Conservation (phyloP, 2,113 vertebrate genomes). For the Macrotis lagotis region DNA sequence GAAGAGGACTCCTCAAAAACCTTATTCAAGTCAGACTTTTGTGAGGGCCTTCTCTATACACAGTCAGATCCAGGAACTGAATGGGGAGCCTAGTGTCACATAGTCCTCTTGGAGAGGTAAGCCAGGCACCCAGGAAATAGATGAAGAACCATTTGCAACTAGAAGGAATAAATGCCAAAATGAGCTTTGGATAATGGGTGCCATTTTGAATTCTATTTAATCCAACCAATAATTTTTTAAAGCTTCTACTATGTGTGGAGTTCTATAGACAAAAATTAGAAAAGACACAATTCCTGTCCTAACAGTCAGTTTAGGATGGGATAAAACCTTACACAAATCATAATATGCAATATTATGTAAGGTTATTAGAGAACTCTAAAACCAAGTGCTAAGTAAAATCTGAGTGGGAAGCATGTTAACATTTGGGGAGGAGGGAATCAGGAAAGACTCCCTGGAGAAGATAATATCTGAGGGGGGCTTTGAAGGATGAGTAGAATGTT, state of each 20-base stretch:
- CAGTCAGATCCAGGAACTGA: neutral
- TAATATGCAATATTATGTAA: neutral
- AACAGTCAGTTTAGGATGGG: neutral
- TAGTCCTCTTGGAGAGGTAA: neutral
- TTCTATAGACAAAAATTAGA: neutral
- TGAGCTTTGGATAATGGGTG: neutral
- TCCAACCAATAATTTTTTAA: neutral
- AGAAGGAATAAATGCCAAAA: neutral
- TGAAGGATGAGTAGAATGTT: neutral
- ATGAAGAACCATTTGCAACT: neutral
- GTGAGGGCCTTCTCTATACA: neutral
- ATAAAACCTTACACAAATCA: neutral
- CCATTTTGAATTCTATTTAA: neutral
- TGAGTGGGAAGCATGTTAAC: neutral
- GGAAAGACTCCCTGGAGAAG: neutral
- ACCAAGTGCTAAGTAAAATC: neutral
- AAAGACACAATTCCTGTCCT: neutral
- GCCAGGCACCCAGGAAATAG: neutral
- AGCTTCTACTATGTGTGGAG: neutral
- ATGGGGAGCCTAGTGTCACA: neutral
- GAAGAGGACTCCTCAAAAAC: fast-evolving
- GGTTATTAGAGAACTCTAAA: neutral
- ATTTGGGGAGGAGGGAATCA: neutral
- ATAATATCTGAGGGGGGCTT: neutral
- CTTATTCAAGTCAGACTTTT: neutral